These are phyloP conservation scores for Tachina fera DNA, from an alignment of 2,888 invertebrate genomes.

Conservation along the genomic window DNA sequence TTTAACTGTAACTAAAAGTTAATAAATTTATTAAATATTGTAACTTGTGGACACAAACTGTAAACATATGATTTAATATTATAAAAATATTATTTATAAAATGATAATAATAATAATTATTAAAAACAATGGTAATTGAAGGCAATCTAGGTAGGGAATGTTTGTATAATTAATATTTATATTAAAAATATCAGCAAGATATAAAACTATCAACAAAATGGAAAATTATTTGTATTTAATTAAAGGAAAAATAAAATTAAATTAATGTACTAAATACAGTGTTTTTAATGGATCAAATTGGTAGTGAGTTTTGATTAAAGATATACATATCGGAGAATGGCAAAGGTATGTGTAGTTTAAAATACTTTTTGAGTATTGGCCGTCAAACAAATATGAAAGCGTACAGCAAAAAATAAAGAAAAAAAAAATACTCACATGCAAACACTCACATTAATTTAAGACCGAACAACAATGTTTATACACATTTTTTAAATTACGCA, in stretches of 20 bases:
- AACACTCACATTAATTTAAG: too few species aligned
- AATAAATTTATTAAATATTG: slow-evolving; percentile 44
- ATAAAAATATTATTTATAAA: slow-evolving; percentile 13
- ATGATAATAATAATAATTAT: slow-evolving; percentile 11
- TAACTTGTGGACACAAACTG: slow-evolving; percentile 64
- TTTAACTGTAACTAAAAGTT: slow-evolving; percentile 42
- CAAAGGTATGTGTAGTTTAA: too few species aligned
- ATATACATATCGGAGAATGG: too few species aligned
- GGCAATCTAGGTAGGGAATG: slow-evolving; percentile 81
- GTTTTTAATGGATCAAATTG: neutral
- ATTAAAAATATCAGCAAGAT: slow-evolving; percentile 1
- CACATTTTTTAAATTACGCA: too few species aligned
- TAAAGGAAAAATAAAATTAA: slow-evolving; percentile 14
- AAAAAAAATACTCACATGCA: too few species aligned
- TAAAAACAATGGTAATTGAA: slow-evolving; percentile 75
- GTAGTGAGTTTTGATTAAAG: too few species aligned
- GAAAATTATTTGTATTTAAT: slow-evolving; percentile 45
- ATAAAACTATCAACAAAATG: slow-evolving; percentile 45
- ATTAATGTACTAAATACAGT: neutral
- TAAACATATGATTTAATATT: slow-evolving; percentile 33
- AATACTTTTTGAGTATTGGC: too few species aligned
- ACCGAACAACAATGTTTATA: too few species aligned
- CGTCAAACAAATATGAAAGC: too few species aligned
- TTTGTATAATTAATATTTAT: slow-evolving; percentile 65
- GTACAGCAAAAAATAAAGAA: too few species aligned